A percentile compares a stretch with the other conserved stretches of the same genome.
Evolutionary conservation across 2,113 vertebrate species (phyloP).

Genomic region (Lipotes vexillifer): DNA sequence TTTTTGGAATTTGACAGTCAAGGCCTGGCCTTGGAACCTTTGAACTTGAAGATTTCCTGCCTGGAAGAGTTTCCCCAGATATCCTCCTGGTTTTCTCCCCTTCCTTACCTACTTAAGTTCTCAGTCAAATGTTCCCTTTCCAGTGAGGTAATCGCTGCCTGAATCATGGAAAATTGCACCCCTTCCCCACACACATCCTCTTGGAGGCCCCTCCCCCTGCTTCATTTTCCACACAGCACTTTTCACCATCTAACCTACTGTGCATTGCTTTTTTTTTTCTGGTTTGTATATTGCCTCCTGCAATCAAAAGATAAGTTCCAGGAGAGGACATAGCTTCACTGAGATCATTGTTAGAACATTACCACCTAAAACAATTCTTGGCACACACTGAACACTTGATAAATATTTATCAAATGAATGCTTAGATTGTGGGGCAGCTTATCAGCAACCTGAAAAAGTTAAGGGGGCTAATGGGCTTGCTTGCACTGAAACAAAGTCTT

Average conservation of each 20-base stretch:
- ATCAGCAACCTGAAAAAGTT: neutral
- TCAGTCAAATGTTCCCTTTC: neutral
- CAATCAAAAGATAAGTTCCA: neutral
- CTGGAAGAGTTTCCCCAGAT: neutral
- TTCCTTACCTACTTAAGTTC: neutral
- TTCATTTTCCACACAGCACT: neutral
- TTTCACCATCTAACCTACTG: neutral
- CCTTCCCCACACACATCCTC: too few relatives aligned
- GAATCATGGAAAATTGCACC: fast-evolving
- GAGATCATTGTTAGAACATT: neutral
- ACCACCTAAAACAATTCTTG: neutral
- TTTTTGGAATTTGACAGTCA: neutral
- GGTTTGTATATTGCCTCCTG: neutral
- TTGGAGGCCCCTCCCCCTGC: fast-evolving
- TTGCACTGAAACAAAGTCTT: neutral
- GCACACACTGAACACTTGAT: neutral
- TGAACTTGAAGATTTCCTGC: neutral
- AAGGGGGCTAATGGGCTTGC: fast-evolving
- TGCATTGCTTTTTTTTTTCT: neutral
- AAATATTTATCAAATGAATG: neutral
- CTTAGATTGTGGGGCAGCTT: neutral
- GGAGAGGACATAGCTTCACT: neutral
- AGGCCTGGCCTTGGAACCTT: neutral
- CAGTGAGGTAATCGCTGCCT: neutral
- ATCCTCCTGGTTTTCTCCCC: neutral